Conservation (phyloP, 37 sponge, comb jelly and placozoan genomes). For the Crambe crambe region DNA sequence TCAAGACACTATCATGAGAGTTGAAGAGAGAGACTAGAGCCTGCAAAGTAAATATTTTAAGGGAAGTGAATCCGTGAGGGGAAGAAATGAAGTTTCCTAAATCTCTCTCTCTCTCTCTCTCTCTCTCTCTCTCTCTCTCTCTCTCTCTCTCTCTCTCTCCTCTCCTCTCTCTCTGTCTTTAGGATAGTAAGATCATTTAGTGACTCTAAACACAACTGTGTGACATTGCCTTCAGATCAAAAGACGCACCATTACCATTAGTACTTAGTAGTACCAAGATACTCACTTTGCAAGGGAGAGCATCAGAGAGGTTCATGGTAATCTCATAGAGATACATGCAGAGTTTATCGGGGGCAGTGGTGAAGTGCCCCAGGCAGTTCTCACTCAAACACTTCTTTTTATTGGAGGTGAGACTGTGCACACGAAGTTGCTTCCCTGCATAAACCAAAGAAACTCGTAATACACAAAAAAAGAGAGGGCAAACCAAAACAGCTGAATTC, state of each 20-base stretch:
- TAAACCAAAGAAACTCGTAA: too few species aligned
- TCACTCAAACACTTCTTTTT: conserved; percentile 43
- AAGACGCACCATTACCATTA: background rate
- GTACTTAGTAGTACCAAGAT: too few species aligned
- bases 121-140: background rate
- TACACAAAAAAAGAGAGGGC: too few species aligned
- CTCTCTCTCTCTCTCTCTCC: background rate
- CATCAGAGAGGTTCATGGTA: conserved; percentile 3
- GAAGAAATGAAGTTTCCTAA: too few species aligned
- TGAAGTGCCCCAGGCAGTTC: conserved; percentile 47
- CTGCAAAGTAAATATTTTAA: too few species aligned
- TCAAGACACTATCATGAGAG: background rate
- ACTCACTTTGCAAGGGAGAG: conserved; percentile 22
- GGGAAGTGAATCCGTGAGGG: too few species aligned
- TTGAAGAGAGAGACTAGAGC: background rate
- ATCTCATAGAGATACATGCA: conserved; percentile 21
- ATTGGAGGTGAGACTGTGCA: conserved; percentile 24
- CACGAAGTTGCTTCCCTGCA: conserved; percentile 47
- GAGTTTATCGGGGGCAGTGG: conserved; percentile 26
- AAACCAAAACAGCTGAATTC: too few species aligned
- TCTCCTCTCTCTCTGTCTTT: background rate
- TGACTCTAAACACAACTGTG: too few species aligned
- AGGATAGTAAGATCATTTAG: too few species aligned
- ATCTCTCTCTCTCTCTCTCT: background rate
- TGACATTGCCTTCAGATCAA: too few species aligned